Evolutionary conservation across 2,888 invertebrate species (phyloP), one percentile per base, ranked within the genome.

Genomic region (Amorpha juglandis): DNA sequence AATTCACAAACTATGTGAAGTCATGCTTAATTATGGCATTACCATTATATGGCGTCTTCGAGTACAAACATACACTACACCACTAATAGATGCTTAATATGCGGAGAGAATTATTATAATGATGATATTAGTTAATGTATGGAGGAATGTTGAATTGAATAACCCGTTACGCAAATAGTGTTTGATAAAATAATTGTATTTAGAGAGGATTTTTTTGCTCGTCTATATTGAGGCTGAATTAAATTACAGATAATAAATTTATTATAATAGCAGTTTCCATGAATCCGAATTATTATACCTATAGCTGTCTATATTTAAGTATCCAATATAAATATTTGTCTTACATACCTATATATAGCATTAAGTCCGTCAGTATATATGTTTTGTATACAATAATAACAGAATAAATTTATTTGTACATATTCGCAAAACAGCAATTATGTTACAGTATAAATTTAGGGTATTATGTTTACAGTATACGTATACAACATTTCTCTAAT

Each of bases 131-230:
- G 4, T 27, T 52, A 14, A 52, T 52, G 52, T 52, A 14, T 52
- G 21, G 12, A 52, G 51, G 21, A n/a, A 33, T 52, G 27, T 7
- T 50, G 50, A 50, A 50, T 50, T 50, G 19, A 50, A 50, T 50
- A 50, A 50, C 50, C 50, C 50, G 50, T 50, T 50, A 19, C 50
- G 50, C 50, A 50, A n/a, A 16, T 48, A 16, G 16, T 48, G 6
- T 50, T 50, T 47, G 6, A n/a, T 9, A 6, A 16, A 50, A 19
- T 19, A 9, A 14, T 45, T 45, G 3, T 14, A 45, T 45, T 45
- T 45, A 14, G 45, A 45, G 9, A 19, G 50, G n/a, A 2, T 6
- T 19, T 19, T 50, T 48, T 9, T 19, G 6, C 50, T 9, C 0
- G 7, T 16, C 16, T 12, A 50, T 8, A 50, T 50, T 19, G 19